Base-by-base conservation (phyloP, 2,113 vertebrate genomes). In the Antechinus stuartii region DNA sequence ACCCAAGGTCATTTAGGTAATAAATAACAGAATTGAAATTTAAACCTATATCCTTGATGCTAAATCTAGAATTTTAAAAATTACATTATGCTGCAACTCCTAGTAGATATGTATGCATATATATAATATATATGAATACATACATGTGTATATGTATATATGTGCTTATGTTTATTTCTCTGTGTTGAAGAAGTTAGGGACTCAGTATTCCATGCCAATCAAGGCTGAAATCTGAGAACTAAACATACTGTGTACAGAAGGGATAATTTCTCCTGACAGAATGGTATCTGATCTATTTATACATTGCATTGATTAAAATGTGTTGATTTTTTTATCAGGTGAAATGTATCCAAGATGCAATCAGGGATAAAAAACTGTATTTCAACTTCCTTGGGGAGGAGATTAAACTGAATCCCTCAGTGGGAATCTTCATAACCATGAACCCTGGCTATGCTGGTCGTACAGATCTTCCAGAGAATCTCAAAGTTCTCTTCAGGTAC, bases 361-460 rank as follows among this genome's bases (percentile, higher is more conserved):
- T 99, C 93, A 98, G 99, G 91, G 99, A 99, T 95, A 99, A 99
- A 98, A 99, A 99, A 96, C 98, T 98, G 94, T 97, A 98, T n/a
- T 99, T 99, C 97, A 99, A 96, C 98, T 99, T 99, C 96, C 99
- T 99, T 97, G 99, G 99, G 2, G 99, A 99, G 96, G 99, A 99
- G 52, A 99, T 99, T 92, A 99, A 97, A 56, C 98, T 99, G 53
- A 98, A 99, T 27, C 98, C 99, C 0, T 99, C 99, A 0, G 99
- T 99, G 1, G 99, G 99, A 3, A 99, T 99, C 98, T 99, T 99
- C 97, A 99, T 99, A 98, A 99, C 99, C 5, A 99, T 99, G 99
- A 99, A 99, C 97, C 99, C 99, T 0, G 99, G 99, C 25, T 99
- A 99, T 0, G 99, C 99, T 0, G 99, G 99, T 30, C 98, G 99